These are phyloP conservation scores for Heliothis peltigera DNA, from an alignment of 2,888 invertebrate genomes.

Conservation along the genomic window DNA sequence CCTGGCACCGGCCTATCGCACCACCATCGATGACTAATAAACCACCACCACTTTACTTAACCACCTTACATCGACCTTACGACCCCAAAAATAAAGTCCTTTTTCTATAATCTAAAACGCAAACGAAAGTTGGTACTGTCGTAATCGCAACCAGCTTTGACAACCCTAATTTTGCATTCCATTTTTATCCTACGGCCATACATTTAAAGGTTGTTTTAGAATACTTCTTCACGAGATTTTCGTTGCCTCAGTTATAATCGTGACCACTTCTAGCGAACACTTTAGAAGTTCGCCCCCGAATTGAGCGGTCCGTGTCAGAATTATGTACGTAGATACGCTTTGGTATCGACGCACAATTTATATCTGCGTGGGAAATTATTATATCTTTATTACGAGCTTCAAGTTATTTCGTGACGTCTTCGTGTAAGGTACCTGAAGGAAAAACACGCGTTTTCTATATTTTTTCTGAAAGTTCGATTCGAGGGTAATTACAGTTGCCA, in stretches of 20 bases:
- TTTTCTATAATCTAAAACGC: constrained; percentile 28
- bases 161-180: constrained; percentile 68
- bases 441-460: constrained; percentile 30
- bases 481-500: constrained; percentile 1
- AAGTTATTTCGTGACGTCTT: constrained; percentile 65
- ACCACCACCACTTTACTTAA: constrained; percentile 70
- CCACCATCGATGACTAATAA: constrained; percentile 90
- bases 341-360: constrained; percentile 83
- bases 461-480: constrained; percentile 11
- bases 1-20: constrained; percentile 87
- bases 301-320: constrained; percentile 88
- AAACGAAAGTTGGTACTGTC: constrained; percentile 65
- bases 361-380: constrained; percentile 82
- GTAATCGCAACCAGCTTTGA: constrained; percentile 76
- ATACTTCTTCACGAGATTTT: constrained; percentile 37
- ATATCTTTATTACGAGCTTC: constrained; percentile 83
- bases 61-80: constrained; percentile 28
- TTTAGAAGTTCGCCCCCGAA: constrained; percentile 86
- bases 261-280: constrained; percentile 88
- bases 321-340: constrained; percentile 74
- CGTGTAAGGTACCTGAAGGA: constrained; percentile 28
- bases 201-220: constrained; percentile 69
- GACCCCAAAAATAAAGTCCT: too few relatives aligned
- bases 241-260: constrained; percentile 79
- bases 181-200: constrained; percentile 66